Conservation (phyloP, 1,140 invertebrate species). For the Chionoecetes opilio region DNA sequence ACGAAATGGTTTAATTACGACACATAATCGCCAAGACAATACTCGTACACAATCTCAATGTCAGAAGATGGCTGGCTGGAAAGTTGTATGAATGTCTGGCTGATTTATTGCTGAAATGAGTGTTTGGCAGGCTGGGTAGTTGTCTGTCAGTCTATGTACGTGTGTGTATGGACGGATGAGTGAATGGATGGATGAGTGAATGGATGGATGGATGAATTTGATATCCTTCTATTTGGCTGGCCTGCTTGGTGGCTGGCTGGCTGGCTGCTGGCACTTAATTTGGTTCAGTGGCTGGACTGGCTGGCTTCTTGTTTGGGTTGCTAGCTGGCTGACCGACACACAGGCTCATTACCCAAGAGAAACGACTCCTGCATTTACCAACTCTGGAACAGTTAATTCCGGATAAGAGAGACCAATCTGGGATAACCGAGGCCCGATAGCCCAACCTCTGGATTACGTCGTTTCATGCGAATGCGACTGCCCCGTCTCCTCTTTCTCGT, state of each 20-base stretch:
- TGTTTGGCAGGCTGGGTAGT: neutral
- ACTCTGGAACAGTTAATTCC: neutral
- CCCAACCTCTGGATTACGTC: neutral
- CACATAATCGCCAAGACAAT: too few species aligned
- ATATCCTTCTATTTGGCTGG: too few species aligned
- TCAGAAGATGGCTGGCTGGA: too few species aligned
- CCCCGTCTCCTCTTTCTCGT: neutral
- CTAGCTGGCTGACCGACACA: neutral
- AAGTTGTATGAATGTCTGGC: neutral
- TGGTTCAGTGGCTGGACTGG: neutral
- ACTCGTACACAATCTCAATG: too few species aligned
- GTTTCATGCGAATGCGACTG: neutral
- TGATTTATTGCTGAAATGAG: neutral
- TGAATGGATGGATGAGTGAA: neutral
- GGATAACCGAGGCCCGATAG: neutral
- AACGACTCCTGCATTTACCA: neutral
- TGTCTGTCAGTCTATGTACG: neutral
- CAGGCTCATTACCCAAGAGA: neutral
- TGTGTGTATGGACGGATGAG: neutral
- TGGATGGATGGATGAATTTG: too few species aligned
- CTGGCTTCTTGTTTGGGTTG: neutral
- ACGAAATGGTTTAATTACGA: too few species aligned
- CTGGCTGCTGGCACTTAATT: neutral
- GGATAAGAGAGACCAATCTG: neutral
- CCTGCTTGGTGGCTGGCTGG: neutral